These are phyloP conservation scores for Chironomus riparius DNA, from an alignment of 2,888 invertebrate genomes.

Conservation along the genomic window DNA sequence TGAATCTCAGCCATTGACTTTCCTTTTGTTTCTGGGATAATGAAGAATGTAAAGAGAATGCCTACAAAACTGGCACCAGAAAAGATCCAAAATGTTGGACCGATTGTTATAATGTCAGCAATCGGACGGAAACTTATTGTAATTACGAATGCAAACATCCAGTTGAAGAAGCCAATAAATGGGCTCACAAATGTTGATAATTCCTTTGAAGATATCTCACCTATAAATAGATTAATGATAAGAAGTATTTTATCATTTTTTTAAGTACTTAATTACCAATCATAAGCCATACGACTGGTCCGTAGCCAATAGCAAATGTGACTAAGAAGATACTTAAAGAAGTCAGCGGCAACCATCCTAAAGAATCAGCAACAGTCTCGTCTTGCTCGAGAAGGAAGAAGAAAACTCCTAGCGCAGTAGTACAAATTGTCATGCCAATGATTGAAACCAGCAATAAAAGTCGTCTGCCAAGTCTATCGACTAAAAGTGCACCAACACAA, in stretches of 20 bases:
- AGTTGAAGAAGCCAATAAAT: conserved; percentile 63
- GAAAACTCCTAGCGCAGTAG: conserved; percentile 59
- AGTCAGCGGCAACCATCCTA: conserved; percentile 66
- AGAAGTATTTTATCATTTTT: too few species aligned
- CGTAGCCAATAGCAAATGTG: conserved; percentile 75
- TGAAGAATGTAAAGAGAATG: conserved; percentile 51
- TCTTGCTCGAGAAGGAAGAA: conserved; percentile 43
- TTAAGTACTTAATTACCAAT: conserved; percentile 35
- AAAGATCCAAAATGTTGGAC: conserved; percentile 59
- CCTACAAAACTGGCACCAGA: conserved; percentile 51
- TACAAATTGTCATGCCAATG: conserved; percentile 57
- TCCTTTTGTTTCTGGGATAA: conserved; percentile 52
- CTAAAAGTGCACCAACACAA: conserved; percentile 46
- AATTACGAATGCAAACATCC: conserved; percentile 63
- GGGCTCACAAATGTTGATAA: conserved; percentile 37
- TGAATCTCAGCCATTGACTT: conserved; percentile 60
- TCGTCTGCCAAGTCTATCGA: conserved; percentile 52
- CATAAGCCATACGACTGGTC: conserved; percentile 73
- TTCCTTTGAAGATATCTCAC: conserved; percentile 63
- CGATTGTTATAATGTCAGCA: conserved; percentile 45
- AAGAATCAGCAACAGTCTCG: conserved; percentile 41
- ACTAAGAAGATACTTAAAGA: conserved; percentile 67
- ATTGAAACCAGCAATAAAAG: conserved; percentile 53
- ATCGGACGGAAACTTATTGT: conserved; percentile 55
- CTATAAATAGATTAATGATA: too few species aligned